Base-by-base conservation (phyloP, 2,113 vertebrate genomes). In the Sebastes schlegelii region DNA sequence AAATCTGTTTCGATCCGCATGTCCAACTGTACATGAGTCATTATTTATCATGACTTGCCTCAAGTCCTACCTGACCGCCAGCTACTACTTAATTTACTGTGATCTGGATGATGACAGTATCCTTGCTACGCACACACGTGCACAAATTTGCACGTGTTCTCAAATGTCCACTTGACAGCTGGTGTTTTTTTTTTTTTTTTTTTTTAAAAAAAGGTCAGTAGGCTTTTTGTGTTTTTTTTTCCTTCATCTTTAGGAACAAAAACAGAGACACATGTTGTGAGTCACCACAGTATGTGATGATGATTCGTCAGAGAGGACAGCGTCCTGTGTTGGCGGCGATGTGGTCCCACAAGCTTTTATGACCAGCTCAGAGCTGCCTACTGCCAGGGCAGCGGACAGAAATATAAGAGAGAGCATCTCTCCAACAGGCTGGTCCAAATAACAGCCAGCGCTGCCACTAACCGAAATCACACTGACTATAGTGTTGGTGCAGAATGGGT, bases 201-300 rank as follows among this genome's bases (percentile, higher is more conserved):
- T 23, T 34, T 34, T 34, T 61, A 1, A 14, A 61, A 34, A 43
- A 75, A 23, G 80, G 74, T 84, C 85, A 77, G 62, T 74, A 43
- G 60, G 79, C 63, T 55, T 80, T 83, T 84, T 86, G 86, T 82
- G 79, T 51, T 74, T 66, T 68, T 85, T 84, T 78, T 65, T 81
- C 21, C 21, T 82, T 80, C 71, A 71, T 85, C 72, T 87, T 66
- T 21, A 81, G 66, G 74, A 87, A 90, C 76, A 91, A 87, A 93
- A 93, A 92, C 90, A 92, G 75, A 77, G 80, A 92, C 91, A 90
- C 90, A 84, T 89, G 88, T 86, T 69, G 85, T 94, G 89, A 93
- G 84, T 94, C 92, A 93, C 63, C 21, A 8, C 74, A 9, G 52
- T 80, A 82, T 91, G 90, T 89, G 83, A 79, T 58, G 42, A 57